Percentiles rank a stretch among this genome's conserved stretches.
These are phyloP conservation scores for Leptinotarsa juncta DNA, from an alignment of 2,888 invertebrate species.

Conservation along the genomic window DNA sequence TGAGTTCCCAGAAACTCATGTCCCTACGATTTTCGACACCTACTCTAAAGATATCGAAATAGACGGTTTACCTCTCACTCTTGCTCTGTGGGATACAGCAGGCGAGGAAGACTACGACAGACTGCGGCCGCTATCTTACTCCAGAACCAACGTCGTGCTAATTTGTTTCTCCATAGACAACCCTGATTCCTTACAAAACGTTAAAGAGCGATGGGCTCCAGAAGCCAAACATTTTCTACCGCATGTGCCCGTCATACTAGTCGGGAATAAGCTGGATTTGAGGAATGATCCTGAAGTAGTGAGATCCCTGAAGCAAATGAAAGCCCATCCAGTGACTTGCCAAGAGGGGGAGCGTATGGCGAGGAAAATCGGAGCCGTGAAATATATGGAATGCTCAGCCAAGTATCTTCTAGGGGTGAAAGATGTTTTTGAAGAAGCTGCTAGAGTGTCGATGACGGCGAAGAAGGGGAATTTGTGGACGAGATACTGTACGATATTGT, in stretches of 20 bases:
- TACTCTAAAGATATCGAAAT: slow-evolving; percentile 66
- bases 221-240: slow-evolving; percentile 74
- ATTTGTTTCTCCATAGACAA: slow-evolving; percentile 75
- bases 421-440: slow-evolving; percentile 73
- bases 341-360: slow-evolving; percentile 70
- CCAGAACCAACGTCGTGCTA: slow-evolving; percentile 73
- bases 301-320: slow-evolving; percentile 65
- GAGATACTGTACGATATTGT: slow-evolving; percentile 30
- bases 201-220: slow-evolving; percentile 74
- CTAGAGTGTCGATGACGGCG: slow-evolving; percentile 56
- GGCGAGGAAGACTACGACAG: slow-evolving; percentile 71
- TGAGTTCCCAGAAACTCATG: slow-evolving; percentile 72
- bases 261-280: slow-evolving; percentile 71
- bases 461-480: slow-evolving; percentile 33
- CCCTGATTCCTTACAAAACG: slow-evolving; percentile 72
- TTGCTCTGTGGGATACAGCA: slow-evolving; percentile 70
- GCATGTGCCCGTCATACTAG: slow-evolving; percentile 71
- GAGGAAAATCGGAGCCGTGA: slow-evolving; percentile 70
- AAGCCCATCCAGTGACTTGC: slow-evolving; percentile 67
- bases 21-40: slow-evolving; percentile 65
- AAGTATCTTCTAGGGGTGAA: slow-evolving; percentile 73
- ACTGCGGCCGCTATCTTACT: slow-evolving; percentile 70
- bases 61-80: slow-evolving; percentile 65
- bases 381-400: slow-evolving; percentile 73
- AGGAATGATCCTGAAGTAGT: slow-evolving; percentile 63